Evolutionary conservation across 2,888 invertebrate species (phyloP), one percentile per base, ranked within the genome.

Genomic region (Heliconius charithonia): DNA sequence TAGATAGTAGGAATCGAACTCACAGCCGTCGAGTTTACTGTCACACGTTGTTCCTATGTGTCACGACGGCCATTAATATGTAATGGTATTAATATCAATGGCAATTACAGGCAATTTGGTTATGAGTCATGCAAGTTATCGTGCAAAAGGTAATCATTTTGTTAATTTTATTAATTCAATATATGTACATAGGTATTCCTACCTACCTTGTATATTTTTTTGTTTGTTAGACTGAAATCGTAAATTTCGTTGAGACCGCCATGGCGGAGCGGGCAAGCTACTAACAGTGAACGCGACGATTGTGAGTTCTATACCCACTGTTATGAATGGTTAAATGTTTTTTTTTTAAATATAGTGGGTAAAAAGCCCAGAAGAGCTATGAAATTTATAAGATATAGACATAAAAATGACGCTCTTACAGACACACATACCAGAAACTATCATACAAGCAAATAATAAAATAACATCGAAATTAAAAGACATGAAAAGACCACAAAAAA

Each of bases 101-200:
- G 41, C n/a, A 69, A 41, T 69, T 69, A 41, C 41, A 69, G 67
- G 41, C 67, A 69, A 69, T 69, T 41, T 41, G n/a, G 13, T 69
- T 41, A 69, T 69, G 41, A 41, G 67, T 41, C 67, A 69, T 69
- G 67, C 41, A n/a, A 69, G 67, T 69, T 41, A 16, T 25, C 67
- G 67, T 69, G 67, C 67, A 41, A 41, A 16, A 41, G 67, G 41
- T 41, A 69, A 41, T 69, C 41, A 69, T 69, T 25, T 41, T 12
- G 41, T 69, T 69, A 12, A 69, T 69, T 69, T 69, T 41, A 69
- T 41, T 69, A 69, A 41, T 69, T 25, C 25, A 13, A 63, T 63
- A 16, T 37, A 37, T 37, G 9, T 7, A 29, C 6, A 19, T 29
- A 63, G 4, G 25, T 63, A 63, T 63, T 25, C 4, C 0, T 63